Percentiles rank a stretch among this genome's conserved stretches.
These are phyloP conservation scores for Solenopsis invicta DNA, from an alignment of 1,140 invertebrate species.

Conservation along the genomic window DNA sequence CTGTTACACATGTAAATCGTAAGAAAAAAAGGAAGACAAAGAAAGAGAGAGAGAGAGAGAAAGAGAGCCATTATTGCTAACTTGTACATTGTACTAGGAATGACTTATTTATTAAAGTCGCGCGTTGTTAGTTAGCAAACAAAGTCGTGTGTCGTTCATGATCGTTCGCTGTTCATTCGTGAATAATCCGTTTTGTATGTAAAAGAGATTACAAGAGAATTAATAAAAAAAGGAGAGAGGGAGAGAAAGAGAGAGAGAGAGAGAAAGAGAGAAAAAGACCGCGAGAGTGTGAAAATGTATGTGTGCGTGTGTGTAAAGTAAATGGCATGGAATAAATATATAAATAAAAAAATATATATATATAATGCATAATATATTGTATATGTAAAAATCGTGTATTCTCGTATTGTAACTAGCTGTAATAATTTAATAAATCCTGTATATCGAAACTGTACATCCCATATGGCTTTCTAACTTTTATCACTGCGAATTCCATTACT, in stretches of 20 bases:
- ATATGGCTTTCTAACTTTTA: not conserved
- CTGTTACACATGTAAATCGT: slow-evolving; percentile 40
- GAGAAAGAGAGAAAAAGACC: not conserved
- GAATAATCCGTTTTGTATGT: slow-evolving; percentile 70
- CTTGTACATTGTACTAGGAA: slow-evolving; percentile 70
- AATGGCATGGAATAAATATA: slow-evolving; percentile 57
- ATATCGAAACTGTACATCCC: slow-evolving; percentile 67
- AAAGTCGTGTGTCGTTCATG: slow-evolving; percentile 51
- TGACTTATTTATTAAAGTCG: slow-evolving; percentile 62
- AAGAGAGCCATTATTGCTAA: slow-evolving; percentile 46
- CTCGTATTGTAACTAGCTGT: slow-evolving; percentile 80
- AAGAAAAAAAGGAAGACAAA: not conserved
- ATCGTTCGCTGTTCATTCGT: slow-evolving; percentile 62
- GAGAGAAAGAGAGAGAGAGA: slow-evolving; percentile 13
- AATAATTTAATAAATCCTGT: slow-evolving; percentile 83
- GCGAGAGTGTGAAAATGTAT: not conserved
- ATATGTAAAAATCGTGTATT: slow-evolving; percentile 83
- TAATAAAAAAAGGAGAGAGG: not conserved
- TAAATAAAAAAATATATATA: not conserved
- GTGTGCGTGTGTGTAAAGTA: slow-evolving; percentile 47
- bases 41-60: not conserved
- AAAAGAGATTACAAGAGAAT: slow-evolving; percentile 51
- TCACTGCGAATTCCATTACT: not conserved
- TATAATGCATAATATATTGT: slow-evolving; percentile 74
- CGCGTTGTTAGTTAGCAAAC: slow-evolving; percentile 53